phyloP scores from a whole-genome alignment of 2,797 vertebrate genomes.

The Hafferia zeledoni region DNA sequence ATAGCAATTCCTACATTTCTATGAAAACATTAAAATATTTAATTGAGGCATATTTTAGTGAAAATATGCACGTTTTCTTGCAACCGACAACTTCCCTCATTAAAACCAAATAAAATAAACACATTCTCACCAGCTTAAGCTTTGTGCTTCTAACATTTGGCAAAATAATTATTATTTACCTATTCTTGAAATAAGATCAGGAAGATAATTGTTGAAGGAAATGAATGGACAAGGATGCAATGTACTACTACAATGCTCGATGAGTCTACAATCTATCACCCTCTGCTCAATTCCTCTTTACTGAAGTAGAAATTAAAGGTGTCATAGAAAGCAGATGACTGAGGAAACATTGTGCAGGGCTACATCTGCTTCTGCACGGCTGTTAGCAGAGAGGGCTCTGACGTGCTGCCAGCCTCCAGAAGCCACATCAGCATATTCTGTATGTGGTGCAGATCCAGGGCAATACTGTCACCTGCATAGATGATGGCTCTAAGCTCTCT shows the following conservation, averaged over 20 bases:
- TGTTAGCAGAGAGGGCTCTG: background rate
- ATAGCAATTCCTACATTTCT: background rate
- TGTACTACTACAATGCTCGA: background rate
- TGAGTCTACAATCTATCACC: background rate
- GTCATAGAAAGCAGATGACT: background rate
- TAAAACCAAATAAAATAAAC: background rate
- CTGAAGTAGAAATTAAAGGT: background rate
- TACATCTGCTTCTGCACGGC: background rate
- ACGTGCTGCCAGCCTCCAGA: background rate
- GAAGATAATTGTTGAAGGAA: background rate
- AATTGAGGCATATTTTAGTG: background rate
- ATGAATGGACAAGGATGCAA: background rate
- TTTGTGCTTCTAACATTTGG: background rate
- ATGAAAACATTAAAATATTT: background rate
- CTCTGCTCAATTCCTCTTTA: background rate
- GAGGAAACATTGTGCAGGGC: fast-evolving
- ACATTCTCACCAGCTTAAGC: background rate
- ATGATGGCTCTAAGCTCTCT: background rate
- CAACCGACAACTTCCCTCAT: background rate
- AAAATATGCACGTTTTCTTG: background rate
- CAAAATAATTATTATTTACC: background rate
- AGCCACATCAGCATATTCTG: background rate
- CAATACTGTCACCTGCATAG: background rate
- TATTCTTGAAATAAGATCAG: background rate
- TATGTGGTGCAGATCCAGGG: background rate